Conservation (phyloP, 2,888 invertebrate genomes). For the Heteropelma amictum region DNA sequence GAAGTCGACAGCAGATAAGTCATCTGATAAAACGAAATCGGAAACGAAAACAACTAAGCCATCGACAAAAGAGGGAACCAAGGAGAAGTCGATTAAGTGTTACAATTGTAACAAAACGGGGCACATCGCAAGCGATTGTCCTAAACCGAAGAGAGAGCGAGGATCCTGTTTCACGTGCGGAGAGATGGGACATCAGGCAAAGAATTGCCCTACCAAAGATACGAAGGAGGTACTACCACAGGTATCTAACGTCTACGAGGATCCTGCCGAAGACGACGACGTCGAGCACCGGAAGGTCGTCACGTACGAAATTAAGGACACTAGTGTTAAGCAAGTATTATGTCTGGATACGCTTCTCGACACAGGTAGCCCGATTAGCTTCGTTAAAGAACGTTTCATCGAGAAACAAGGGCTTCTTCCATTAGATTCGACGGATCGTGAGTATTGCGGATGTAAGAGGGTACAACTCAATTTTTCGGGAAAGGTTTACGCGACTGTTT, state of each 20-base stretch:
- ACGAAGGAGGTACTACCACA: constrained; percentile 10
- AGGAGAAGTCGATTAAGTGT: constrained; percentile 5
- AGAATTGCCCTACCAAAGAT: constrained; percentile 4
- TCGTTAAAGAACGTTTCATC: constrained; percentile 43
- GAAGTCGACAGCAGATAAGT: not conserved
- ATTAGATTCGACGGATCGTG: constrained; percentile 18
- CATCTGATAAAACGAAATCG: not conserved
- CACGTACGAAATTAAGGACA: constrained; percentile 26
- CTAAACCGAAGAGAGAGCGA: constrained; percentile 4
- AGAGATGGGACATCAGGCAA: constrained; percentile 11
- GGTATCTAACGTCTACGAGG: constrained; percentile 40
- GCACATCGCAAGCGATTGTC: constrained; percentile 26
- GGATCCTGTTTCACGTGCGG: constrained; percentile 37
- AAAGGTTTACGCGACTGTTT: constrained; percentile 17
- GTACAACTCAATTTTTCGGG: constrained; percentile 19
- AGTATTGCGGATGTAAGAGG: constrained; percentile 30
- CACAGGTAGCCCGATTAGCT: constrained; percentile 46
- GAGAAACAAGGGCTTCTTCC: constrained; percentile 41
- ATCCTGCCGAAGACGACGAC: constrained; percentile 13
- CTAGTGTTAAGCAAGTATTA: constrained; percentile 28
- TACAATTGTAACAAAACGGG: constrained; percentile 42
- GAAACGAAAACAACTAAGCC: constrained; percentile 1
- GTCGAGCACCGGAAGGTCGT: constrained; percentile 24
- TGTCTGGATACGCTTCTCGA: constrained; percentile 45
- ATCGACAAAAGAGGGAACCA: constrained; percentile 3